phyloP scores from a whole-genome alignment of 2,797 vertebrate species.

The Clarias fuscus region DNA sequence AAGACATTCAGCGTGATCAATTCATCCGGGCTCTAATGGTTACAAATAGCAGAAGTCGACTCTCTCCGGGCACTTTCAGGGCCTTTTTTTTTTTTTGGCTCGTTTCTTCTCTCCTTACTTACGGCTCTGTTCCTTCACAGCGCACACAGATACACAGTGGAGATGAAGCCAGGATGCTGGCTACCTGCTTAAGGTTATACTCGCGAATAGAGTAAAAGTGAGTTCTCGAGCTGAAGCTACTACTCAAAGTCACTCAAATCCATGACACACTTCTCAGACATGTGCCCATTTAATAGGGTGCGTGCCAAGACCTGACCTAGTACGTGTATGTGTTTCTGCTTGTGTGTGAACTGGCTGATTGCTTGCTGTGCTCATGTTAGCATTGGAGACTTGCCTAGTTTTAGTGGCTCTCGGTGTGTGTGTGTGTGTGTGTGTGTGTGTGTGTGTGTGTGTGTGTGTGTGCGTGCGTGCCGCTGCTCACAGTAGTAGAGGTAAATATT shows the following conservation, averaged over 20 bases:
- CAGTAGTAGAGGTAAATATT: slow-evolving; percentile 20
- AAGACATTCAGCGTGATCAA: slow-evolving; percentile 59
- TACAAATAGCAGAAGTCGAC: slow-evolving; percentile 59
- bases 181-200: slow-evolving; percentile 33
- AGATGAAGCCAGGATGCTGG: slow-evolving; percentile 33
- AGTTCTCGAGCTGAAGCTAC: background rate
- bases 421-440: slow-evolving; percentile 25
- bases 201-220: slow-evolving; percentile 34
- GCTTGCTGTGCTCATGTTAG: slow-evolving; percentile 54
- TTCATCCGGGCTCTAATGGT: slow-evolving; percentile 63
- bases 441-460: slow-evolving; percentile 23
- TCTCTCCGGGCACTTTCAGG: slow-evolving; percentile 58
- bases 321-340: slow-evolving; percentile 46
- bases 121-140: background rate
- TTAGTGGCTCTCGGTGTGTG: slow-evolving; percentile 50
- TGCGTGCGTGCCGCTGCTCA: slow-evolving; percentile 26
- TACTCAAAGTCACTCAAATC: slow-evolving; percentile 35
- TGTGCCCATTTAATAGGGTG: slow-evolving; percentile 45
- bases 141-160: slow-evolving; percentile 3
- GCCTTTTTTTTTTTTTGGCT: slow-evolving; percentile 39
- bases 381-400: slow-evolving; percentile 58
- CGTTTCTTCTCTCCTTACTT: slow-evolving; percentile 28
- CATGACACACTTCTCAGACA: slow-evolving; percentile 33
- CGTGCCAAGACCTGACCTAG: slow-evolving; percentile 42
- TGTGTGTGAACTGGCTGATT: slow-evolving; percentile 55